Evolutionary conservation across 2,797 vertebrate genomes (phyloP).

Genomic region (Eulemur rubriventer): DNA sequence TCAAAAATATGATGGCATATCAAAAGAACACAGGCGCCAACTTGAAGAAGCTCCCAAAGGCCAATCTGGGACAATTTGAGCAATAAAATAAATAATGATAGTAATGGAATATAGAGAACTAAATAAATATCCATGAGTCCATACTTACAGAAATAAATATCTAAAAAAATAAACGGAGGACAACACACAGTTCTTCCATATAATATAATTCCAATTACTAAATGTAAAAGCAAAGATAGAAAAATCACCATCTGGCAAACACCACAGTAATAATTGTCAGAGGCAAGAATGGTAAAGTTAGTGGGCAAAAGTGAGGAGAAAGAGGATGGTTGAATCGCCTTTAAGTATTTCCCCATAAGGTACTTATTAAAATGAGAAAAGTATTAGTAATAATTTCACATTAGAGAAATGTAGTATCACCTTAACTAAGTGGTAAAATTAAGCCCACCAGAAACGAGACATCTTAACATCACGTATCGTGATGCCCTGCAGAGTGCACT

Average conservation of each 20-base stretch:
- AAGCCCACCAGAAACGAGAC: background rate
- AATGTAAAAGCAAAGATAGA: background rate
- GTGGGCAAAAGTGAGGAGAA: background rate
- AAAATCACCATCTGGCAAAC: background rate
- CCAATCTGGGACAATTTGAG: background rate
- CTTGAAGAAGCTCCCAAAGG: background rate
- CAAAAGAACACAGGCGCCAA: background rate
- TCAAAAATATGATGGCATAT: background rate
- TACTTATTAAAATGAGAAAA: background rate
- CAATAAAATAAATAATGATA: background rate
- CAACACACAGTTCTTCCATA: background rate
- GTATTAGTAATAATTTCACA: background rate
- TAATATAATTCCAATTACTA: background rate
- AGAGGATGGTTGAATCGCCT: background rate
- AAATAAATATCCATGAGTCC: background rate
- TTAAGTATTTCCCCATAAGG: background rate
- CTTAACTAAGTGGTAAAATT: background rate
- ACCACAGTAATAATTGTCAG: background rate
- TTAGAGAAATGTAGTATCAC: background rate
- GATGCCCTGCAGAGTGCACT: background rate
- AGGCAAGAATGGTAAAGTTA: background rate
- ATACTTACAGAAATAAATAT: background rate
- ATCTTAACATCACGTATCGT: background rate
- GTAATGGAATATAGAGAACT: background rate
- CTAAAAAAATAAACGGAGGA: background rate